These are phyloP conservation scores for Torymus texanus DNA, from an alignment of 2,888 invertebrate species.

Conservation along the genomic window DNA sequence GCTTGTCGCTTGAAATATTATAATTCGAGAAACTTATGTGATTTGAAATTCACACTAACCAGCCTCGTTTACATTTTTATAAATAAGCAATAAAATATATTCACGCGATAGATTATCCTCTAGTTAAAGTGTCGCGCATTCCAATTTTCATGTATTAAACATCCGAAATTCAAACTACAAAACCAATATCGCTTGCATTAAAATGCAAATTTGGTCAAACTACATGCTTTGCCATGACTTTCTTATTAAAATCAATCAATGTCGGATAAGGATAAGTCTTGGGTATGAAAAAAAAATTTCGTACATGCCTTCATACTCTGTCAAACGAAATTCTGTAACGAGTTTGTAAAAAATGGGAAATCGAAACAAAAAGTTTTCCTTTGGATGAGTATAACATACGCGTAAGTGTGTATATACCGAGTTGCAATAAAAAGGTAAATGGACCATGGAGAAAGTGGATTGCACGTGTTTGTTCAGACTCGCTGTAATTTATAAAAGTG, in stretches of 20 bases:
- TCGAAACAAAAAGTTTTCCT: constrained; percentile 11
- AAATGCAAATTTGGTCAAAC: constrained; percentile 32
- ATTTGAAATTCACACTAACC: too few relatives aligned
- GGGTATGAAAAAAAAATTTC: too few relatives aligned
- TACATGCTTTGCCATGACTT: constrained; percentile 8
- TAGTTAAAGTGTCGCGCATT: background rate
- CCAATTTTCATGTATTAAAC: background rate
- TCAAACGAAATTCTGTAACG: constrained; percentile 11
- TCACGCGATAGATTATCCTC: background rate
- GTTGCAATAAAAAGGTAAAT: constrained; percentile 58
- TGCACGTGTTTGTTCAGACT: too few relatives aligned
- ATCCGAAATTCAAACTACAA: background rate
- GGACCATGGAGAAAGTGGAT: constrained; percentile 57
- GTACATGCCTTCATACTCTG: background rate
- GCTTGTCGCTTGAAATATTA: too few relatives aligned
- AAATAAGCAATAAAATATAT: constrained; percentile 23
- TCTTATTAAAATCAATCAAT: constrained; percentile 33
- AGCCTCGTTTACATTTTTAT: constrained; percentile 2
- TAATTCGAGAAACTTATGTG: too few relatives aligned
- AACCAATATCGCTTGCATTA: background rate
- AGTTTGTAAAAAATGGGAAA: background rate
- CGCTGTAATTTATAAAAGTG: too few relatives aligned
- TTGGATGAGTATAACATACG: constrained; percentile 15
- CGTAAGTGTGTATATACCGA: constrained; percentile 5
- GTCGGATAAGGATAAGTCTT: background rate